Evolutionary conservation across 2,797 vertebrate species (phyloP).

Genomic region (Spheniscus humboldti): DNA sequence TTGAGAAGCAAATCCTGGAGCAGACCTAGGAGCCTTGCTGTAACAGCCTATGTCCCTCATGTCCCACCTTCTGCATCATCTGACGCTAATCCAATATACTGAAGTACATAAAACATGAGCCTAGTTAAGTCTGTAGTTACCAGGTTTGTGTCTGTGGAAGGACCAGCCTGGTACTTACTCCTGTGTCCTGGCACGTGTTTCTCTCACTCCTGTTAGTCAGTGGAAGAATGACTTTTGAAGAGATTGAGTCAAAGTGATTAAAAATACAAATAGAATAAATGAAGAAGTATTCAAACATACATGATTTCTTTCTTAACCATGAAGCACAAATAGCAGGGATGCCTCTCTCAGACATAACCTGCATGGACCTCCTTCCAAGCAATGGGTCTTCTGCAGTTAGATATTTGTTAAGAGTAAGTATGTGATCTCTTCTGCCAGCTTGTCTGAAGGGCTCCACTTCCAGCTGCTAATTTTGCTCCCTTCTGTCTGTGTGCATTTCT

Average conservation of each 20-base stretch:
- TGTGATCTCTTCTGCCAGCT: background rate
- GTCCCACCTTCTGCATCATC: background rate
- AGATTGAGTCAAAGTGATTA: background rate
- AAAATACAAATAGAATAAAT: background rate
- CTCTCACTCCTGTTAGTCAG: background rate
- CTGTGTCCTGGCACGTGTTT: background rate
- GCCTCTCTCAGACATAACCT: background rate
- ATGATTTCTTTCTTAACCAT: background rate
- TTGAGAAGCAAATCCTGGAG: background rate
- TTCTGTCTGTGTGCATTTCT: background rate
- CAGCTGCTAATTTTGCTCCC: background rate
- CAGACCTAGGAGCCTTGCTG: background rate
- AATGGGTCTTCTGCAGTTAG: background rate
- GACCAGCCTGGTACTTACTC: background rate
- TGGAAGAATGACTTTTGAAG: background rate
- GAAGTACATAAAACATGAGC: background rate
- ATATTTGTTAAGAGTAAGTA: background rate
- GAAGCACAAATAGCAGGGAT: background rate
- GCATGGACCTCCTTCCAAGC: background rate
- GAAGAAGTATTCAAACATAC: background rate
- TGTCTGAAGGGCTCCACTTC: conserved; percentile 1
- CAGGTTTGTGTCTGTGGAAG: background rate
- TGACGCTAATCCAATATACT: background rate
- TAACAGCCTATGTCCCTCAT: background rate
- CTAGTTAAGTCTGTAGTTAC: background rate